Evolutionary conservation across 2,797 vertebrate genomes (phyloP), one percentile per base, ranked within the genome.

Genomic region (Lerista edwardsae): DNA sequence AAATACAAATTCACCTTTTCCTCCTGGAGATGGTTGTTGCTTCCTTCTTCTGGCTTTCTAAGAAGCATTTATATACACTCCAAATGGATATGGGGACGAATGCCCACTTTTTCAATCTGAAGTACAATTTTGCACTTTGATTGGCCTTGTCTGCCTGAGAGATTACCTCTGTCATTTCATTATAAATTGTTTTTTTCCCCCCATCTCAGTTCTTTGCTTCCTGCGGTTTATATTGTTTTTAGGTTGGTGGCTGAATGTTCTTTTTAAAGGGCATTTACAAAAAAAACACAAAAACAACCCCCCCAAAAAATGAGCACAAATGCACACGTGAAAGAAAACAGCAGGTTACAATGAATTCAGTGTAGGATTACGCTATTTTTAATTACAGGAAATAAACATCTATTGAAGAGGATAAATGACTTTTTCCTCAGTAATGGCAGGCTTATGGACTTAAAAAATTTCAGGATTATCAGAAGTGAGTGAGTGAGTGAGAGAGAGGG

Each of bases 111-210:
- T 1, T 31, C 59, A 75, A 41, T n/a, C 68, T 85, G 29, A 79
- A 85, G 79, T 85, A 79, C 72, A 88, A 84, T 89, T 83, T 78
- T 65, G 55, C 86, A 44, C 80, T 62, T 75, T 76, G 68, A 61
- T 77, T 78, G 55, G 25, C 72, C 27, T 5, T 34, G 5, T 69
- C 51, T 2, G 6, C 88, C 85, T 91, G 84, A 91, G 81, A 91
- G 86, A 92, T 89, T 90, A 86, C 86, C 75, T 90, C 57, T 81
- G 64, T 55, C 83, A 91, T 90, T 92, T 92, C 84, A 86, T 92
- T 94, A 84, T 68, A 86, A 91, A 71, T 88, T 68, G 47, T 51
- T 83, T 90, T 41, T 88, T 34, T 87, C 29, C 73, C 29, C 82
- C 84, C 67, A 39, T 83, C 78, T 69, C 79, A 41, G 6, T 88